Evolutionary conservation across 2,888 invertebrate genomes (phyloP).

Genomic region (Anthrax anthrax): DNA sequence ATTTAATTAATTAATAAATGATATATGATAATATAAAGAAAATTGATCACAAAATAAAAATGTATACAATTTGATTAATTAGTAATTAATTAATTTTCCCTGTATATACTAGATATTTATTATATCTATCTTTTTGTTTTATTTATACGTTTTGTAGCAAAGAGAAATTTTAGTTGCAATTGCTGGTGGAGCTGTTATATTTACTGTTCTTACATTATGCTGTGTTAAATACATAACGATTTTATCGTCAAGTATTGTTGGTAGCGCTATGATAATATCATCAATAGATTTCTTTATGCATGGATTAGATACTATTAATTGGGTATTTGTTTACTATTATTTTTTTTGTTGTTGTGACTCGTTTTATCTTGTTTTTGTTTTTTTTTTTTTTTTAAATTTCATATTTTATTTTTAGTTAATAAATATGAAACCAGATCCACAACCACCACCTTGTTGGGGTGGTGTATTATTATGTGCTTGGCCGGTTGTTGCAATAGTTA

Average conservation of each 20-base stretch:
- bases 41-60: too few relatives aligned
- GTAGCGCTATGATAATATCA: slow-evolving; percentile 32
- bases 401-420: slow-evolving; percentile 13
- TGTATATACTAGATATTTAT: background rate
- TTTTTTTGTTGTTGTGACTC: background rate
- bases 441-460: slow-evolving; percentile 34
- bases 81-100: too few relatives aligned
- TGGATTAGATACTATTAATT: slow-evolving; percentile 29
- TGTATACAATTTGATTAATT: too few relatives aligned
- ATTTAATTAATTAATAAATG: too few relatives aligned
- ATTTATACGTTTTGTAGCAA: slow-evolving; percentile 18
- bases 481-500: slow-evolving; percentile 31
- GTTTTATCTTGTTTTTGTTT: background rate
- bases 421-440: slow-evolving; percentile 32
- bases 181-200: slow-evolving; percentile 32
- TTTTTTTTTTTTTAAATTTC: background rate
- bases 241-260: slow-evolving; percentile 32
- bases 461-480: slow-evolving; percentile 31
- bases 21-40: too few relatives aligned
- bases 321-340: slow-evolving; percentile 18
- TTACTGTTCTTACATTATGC: slow-evolving; percentile 31
- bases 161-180: slow-evolving; percentile 33
- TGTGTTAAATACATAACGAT: slow-evolving; percentile 33
- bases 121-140: background rate
- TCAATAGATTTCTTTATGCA: slow-evolving; percentile 34